Conservation (phyloP, 2,113 vertebrate species). For the Neogobius melanostomus region DNA sequence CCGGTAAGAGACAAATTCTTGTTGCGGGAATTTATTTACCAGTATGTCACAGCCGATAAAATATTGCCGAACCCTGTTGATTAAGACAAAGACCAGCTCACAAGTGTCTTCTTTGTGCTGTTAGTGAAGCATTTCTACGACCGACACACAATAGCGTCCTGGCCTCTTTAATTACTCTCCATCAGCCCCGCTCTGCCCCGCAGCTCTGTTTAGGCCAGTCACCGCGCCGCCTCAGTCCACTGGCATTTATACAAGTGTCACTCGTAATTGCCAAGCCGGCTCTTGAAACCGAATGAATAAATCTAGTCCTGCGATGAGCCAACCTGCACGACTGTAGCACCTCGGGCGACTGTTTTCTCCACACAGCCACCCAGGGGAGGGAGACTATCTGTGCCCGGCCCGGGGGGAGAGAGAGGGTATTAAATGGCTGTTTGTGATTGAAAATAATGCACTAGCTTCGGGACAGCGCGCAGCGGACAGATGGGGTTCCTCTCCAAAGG, state of each 20-base stretch:
- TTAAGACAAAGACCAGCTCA: too few relatives aligned
- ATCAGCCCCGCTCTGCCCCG: constrained; percentile 39
- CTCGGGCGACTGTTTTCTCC: constrained; percentile 13
- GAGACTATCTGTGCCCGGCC: too few relatives aligned
- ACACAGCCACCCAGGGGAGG: constrained; percentile 50
- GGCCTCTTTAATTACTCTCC: constrained; percentile 63
- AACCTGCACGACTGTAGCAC: constrained; percentile 38
- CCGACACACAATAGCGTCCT: constrained; percentile 43
- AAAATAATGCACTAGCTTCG: constrained; percentile 59
- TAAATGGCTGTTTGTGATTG: constrained; percentile 59
- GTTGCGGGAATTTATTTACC: too few relatives aligned
- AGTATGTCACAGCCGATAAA: too few relatives aligned
- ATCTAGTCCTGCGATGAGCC: constrained; percentile 38
- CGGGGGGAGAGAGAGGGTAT: constrained; percentile 31
- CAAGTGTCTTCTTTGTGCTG: constrained; percentile 12
- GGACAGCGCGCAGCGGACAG: constrained; percentile 37
- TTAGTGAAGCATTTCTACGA: constrained; percentile 38
- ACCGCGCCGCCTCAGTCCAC: constrained; percentile 45
- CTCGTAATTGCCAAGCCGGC: constrained; percentile 51
- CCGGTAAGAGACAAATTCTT: too few relatives aligned
- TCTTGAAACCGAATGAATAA: constrained; percentile 54
- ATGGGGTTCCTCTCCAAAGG: constrained; percentile 44
- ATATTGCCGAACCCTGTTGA: too few relatives aligned
- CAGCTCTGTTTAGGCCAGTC: constrained; percentile 56
- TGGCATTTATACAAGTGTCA: constrained; percentile 36